Conservation (phyloP, 2,888 invertebrate species). For the Pterostichus madidus region DNA sequence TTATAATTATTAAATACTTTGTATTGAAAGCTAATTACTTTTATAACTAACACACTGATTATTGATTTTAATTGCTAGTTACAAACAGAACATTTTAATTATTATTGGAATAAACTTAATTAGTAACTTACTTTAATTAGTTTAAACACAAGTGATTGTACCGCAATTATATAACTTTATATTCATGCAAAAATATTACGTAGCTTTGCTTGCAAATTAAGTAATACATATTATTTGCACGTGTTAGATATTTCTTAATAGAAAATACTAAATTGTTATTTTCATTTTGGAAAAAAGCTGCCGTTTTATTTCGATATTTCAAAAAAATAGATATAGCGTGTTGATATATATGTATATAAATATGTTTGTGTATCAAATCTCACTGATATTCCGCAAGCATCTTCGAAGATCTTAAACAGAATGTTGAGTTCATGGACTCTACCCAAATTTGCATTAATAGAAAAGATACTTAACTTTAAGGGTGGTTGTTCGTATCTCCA, state of each 20-base stretch:
- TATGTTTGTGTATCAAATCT: no score
- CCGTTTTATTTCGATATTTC: no score
- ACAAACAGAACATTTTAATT: conserved; percentile 1
- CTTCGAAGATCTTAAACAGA: no score
- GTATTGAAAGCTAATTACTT: conserved; percentile 17
- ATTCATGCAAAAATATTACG: conserved; percentile 5
- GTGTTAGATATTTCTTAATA: background rate
- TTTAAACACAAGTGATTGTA: conserved; percentile 29
- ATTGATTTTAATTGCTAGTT: conserved; percentile 40
- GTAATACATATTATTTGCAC: conserved; percentile 2
- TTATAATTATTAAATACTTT: conserved; percentile 3
- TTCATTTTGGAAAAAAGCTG: no score
- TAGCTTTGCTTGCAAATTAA: background rate
- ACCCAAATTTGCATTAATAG: no score
- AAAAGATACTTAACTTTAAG: no score
- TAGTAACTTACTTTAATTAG: conserved; percentile 24
- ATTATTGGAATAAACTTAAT: conserved; percentile 34
- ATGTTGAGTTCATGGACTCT: no score
- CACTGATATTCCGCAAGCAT: no score
- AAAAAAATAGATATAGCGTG: no score
- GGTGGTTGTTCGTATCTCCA: no score
- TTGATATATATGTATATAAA: no score
- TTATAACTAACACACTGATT: conserved; percentile 25
- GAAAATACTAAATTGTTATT: background rate
- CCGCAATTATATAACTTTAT: background rate